These are phyloP conservation scores for Podarcis siculus DNA, from an alignment of 2,797 vertebrate species.

Conservation along the genomic window DNA sequence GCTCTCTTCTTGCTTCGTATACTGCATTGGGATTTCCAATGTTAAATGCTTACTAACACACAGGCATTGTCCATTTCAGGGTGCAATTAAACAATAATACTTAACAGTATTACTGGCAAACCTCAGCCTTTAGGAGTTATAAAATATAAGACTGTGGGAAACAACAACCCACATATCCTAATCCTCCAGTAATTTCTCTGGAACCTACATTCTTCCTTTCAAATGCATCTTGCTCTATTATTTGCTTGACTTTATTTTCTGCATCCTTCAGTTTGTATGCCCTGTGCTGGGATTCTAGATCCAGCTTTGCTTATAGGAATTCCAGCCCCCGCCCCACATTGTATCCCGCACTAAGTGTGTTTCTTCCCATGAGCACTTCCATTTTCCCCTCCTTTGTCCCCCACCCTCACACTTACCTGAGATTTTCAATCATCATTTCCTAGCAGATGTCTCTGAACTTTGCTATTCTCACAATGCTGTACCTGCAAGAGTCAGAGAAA, in stretches of 20 bases:
- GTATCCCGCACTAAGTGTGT: slow-evolving; percentile 11
- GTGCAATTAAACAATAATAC: no score
- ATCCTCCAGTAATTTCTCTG: background rate
- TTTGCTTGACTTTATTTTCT: background rate
- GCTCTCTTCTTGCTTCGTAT: no score
- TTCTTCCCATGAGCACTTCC: slow-evolving; percentile 61
- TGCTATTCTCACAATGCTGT: slow-evolving; percentile 11
- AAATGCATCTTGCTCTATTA: background rate
- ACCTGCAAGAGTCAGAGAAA: slow-evolving; percentile 47
- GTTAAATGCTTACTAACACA: no score
- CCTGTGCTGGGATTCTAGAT: background rate
- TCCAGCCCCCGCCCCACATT: background rate
- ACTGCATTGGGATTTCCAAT: no score
- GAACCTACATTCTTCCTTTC: background rate
- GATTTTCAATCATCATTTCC: slow-evolving; percentile 63
- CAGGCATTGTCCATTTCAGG: no score
- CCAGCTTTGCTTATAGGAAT: slow-evolving; percentile 19
- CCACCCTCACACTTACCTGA: slow-evolving; percentile 31
- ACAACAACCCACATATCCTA: background rate
- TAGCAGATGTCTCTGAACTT: slow-evolving; percentile 61
- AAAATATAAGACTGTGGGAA: background rate
- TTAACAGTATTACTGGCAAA: background rate
- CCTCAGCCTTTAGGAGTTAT: background rate
- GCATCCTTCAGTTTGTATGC: background rate
- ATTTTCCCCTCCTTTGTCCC: slow-evolving; percentile 56